Conservation (phyloP, 2,797 vertebrate species). For the Coccyzus lansbergi region DNA sequence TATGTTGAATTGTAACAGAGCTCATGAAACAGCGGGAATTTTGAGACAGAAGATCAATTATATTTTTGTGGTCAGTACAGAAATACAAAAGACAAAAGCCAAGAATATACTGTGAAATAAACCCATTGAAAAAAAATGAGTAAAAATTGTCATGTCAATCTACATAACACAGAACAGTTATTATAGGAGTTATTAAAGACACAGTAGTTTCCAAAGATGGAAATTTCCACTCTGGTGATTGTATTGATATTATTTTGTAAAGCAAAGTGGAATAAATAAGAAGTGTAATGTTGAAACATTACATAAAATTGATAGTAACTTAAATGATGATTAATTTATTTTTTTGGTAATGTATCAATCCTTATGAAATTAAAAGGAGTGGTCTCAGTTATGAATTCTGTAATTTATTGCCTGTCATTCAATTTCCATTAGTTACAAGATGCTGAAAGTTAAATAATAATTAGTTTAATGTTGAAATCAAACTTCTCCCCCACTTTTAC, state of each 20-base stretch:
- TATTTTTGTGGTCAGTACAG: slow-evolving; percentile 61
- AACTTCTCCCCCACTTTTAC: background rate
- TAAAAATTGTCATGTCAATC: background rate
- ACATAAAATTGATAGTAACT: background rate
- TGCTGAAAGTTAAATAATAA: background rate
- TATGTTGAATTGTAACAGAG: slow-evolving; percentile 66
- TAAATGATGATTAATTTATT: background rate
- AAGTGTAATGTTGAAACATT: background rate
- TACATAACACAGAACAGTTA: background rate
- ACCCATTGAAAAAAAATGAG: background rate
- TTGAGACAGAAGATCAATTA: slow-evolving; percentile 72
- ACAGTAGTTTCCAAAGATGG: background rate
- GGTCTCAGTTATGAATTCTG: background rate
- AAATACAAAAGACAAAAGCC: slow-evolving; percentile 28
- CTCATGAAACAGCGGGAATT: slow-evolving; percentile 79
- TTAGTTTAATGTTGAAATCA: background rate
- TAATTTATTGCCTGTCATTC: background rate
- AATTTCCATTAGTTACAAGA: background rate
- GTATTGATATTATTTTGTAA: background rate
- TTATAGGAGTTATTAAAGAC: background rate
- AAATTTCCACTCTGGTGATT: background rate
- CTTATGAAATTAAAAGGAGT: background rate
- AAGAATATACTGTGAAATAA: slow-evolving; percentile 20
- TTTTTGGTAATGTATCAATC: background rate
- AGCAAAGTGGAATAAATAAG: background rate